phyloP scores from a whole-genome alignment of 2,888 invertebrate species.

The Drosophila rubida region DNA sequence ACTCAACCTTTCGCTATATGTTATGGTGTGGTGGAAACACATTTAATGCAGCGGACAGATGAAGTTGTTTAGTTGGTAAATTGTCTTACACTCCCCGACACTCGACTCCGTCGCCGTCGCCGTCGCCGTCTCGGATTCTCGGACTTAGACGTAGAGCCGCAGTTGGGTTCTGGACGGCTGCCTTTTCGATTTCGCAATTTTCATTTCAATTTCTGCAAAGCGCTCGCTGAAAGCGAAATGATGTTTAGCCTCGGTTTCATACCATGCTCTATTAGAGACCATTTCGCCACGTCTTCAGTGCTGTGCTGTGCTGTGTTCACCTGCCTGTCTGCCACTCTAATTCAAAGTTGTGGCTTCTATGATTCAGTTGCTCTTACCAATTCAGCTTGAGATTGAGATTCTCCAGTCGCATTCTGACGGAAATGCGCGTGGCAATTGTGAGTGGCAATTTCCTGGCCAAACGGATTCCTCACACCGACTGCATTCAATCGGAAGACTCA shows the following conservation, averaged over 20 bases:
- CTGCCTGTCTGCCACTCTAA: slow-evolving; percentile 53
- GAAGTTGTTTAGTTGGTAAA: slow-evolving; percentile 79
- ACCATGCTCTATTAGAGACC: slow-evolving; percentile 69
- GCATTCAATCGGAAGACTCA: slow-evolving; percentile 41
- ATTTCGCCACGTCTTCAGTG: not conserved
- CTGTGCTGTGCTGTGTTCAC: slow-evolving; percentile 27
- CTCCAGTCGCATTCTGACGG: slow-evolving; percentile 43
- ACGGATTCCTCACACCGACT: slow-evolving; percentile 28
- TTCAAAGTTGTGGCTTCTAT: slow-evolving; percentile 53
- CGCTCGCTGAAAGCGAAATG: slow-evolving; percentile 76
- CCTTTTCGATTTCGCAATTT: slow-evolving; percentile 70
- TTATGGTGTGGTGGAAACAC: slow-evolving; percentile 48
- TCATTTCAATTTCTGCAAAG: slow-evolving; percentile 75
- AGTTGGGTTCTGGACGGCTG: slow-evolving; percentile 41
- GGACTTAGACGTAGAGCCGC: not conserved
- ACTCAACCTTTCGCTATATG: slow-evolving; percentile 23
- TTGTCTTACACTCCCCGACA: slow-evolving; percentile 58
- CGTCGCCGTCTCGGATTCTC: not conserved
- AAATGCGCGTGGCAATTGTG: slow-evolving; percentile 71
- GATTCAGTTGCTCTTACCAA: slow-evolving; percentile 21
- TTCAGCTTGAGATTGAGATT: slow-evolving; percentile 21
- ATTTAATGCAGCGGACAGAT: slow-evolving; percentile 70
- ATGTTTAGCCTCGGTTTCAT: slow-evolving; percentile 49
- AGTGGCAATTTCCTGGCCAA: slow-evolving; percentile 69
- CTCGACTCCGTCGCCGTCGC: slow-evolving; percentile 4